Evolutionary conservation across 2,113 vertebrate genomes (phyloP).

Genomic region (Rhipidura dahli): DNA sequence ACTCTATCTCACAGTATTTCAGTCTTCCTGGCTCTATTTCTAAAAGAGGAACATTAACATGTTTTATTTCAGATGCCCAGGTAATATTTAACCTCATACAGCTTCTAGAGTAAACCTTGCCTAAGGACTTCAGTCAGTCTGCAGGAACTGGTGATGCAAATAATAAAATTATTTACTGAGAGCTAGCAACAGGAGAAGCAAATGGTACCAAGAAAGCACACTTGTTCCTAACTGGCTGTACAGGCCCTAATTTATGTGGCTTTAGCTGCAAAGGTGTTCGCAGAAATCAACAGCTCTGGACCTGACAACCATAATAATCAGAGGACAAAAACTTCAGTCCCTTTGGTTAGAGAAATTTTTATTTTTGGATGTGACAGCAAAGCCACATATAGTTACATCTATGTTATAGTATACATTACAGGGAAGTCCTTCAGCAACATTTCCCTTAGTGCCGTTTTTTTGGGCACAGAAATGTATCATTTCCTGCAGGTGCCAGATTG

Average conservation of each 20-base stretch:
- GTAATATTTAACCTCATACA: background rate
- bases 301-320: background rate
- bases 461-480: background rate
- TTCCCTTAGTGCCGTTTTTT: background rate
- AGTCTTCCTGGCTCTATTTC: background rate
- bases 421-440: background rate
- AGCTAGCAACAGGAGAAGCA: background rate
- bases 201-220: background rate
- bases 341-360: background rate
- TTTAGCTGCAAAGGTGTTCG: background rate
- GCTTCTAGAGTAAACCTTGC: background rate
- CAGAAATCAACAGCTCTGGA: background rate
- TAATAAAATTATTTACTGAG: background rate
- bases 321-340: background rate
- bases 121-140: background rate
- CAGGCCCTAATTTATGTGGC: background rate
- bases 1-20: background rate
- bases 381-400: too few relatives aligned
- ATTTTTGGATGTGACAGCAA: background rate
- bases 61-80: background rate
- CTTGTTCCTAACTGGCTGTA: background rate
- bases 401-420: background rate
- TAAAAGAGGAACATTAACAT: background rate
- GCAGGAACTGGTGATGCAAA: background rate
- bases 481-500: background rate